Evolutionary conservation across 2,113 vertebrate species (phyloP).

Genomic region (Pelodiscus sinensis): DNA sequence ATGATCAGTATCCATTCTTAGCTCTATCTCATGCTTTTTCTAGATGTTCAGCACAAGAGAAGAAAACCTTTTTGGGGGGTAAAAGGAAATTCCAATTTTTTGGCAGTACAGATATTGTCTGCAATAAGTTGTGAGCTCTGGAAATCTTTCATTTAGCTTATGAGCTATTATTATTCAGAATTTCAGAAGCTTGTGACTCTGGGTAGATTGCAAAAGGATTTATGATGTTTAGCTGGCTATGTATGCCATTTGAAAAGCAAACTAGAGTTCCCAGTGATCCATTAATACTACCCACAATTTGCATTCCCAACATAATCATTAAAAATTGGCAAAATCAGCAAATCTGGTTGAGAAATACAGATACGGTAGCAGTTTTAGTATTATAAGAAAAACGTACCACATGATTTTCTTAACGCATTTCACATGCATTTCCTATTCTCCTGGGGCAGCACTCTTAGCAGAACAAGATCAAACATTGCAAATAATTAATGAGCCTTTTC

Average conservation of each 20-base stretch:
- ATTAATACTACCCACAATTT: neutral
- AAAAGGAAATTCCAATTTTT: neutral
- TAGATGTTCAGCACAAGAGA: neutral
- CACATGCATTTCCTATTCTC: neutral
- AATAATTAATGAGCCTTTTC: neutral
- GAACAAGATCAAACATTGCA: neutral
- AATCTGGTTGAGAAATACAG: neutral
- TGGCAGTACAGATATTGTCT: neutral
- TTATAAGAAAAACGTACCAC: neutral
- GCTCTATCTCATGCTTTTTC: neutral
- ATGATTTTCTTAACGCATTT: neutral
- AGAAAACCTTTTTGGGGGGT: neutral
- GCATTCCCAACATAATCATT: neutral
- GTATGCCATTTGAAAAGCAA: neutral
- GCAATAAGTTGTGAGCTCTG: neutral
- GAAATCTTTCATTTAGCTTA: neutral
- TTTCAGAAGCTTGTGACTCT: neutral
- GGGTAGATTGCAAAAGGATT: neutral
- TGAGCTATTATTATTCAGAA: neutral
- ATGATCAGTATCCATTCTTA: neutral
- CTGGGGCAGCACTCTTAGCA: neutral
- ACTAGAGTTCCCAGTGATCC: neutral
- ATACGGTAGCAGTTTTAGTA: fast-evolving
- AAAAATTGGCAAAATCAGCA: slow-evolving; percentile 6
- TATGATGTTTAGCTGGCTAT: neutral